Conservation (phyloP, 2,797 vertebrate genomes). For the Bradypus variegatus region DNA sequence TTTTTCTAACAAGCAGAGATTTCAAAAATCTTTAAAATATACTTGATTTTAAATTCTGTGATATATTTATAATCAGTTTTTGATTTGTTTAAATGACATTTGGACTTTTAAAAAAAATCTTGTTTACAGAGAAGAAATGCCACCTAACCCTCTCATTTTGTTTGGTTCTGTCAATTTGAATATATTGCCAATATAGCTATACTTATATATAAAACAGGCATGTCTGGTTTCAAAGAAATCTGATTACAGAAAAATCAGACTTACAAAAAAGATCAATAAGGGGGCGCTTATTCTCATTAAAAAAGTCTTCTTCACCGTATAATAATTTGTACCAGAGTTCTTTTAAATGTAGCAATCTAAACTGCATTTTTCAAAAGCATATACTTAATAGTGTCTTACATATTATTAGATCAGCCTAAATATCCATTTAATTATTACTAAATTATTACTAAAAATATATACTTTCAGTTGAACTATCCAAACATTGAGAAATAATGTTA, state of each 20-base stretch:
- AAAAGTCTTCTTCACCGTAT: background rate
- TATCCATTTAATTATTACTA: background rate
- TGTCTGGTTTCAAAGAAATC: background rate
- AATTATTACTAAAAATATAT: background rate
- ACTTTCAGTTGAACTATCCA: background rate
- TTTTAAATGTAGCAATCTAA: background rate
- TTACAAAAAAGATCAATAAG: background rate
- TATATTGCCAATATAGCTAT: background rate
- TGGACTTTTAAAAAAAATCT: background rate
- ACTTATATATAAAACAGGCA: background rate
- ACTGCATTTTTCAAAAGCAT: background rate
- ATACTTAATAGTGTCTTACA: background rate
- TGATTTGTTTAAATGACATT: background rate
- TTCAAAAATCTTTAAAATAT: background rate
- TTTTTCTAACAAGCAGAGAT: background rate
- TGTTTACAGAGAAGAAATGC: background rate
- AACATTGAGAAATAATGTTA: background rate
- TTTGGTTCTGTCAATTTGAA: background rate
- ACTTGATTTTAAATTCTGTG: background rate
- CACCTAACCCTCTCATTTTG: background rate
- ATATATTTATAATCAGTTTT: background rate
- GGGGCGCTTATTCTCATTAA: background rate
- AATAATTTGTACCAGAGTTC: background rate
- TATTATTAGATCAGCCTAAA: background rate
- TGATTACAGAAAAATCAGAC: constrained; percentile 8